A percentile compares a stretch with the other conserved stretches of the same genome.
phyloP scores from a whole-genome alignment of 2,113 vertebrate genomes.

The Heliornis fulica region DNA sequence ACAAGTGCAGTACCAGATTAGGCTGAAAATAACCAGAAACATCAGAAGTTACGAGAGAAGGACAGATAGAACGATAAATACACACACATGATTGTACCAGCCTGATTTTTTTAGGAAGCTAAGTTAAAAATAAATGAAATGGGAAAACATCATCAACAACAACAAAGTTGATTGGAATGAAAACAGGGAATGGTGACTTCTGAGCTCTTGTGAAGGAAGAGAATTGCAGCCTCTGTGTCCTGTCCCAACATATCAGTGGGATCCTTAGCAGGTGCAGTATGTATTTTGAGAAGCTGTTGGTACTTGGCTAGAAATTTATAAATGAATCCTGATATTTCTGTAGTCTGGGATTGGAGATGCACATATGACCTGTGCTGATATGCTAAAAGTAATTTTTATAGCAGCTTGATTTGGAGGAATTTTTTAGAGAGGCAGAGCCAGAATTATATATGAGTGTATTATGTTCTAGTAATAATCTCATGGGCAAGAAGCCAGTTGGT shows the following conservation, averaged over 20 bases:
- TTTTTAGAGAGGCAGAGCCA: not conserved
- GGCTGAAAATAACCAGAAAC: not conserved
- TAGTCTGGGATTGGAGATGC: not conserved
- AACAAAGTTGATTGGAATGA: not conserved
- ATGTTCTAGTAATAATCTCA: not conserved
- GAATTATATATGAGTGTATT: not conserved
- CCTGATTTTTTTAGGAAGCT: not conserved
- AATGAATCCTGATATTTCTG: not conserved
- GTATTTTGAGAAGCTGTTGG: not conserved
- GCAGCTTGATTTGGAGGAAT: not conserved
- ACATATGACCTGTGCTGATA: not conserved
- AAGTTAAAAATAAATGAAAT: not conserved
- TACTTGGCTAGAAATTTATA: not conserved
- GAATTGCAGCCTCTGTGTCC: not conserved
- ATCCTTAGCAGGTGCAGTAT: not conserved
- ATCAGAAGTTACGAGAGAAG: not conserved
- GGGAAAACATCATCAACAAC: not conserved
- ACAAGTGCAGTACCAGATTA: not conserved
- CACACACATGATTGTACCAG: not conserved
- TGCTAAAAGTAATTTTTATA: not conserved
- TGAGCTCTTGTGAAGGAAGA: not conserved
- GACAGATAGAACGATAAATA: not conserved
- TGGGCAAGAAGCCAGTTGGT: not conserved
- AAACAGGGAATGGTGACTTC: not conserved
- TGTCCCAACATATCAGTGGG: rapidly evolving